Evolutionary conservation across 2,888 invertebrate species (phyloP), one percentile per base, ranked within the genome.

Genomic region (Barypeithes pellucidus): DNA sequence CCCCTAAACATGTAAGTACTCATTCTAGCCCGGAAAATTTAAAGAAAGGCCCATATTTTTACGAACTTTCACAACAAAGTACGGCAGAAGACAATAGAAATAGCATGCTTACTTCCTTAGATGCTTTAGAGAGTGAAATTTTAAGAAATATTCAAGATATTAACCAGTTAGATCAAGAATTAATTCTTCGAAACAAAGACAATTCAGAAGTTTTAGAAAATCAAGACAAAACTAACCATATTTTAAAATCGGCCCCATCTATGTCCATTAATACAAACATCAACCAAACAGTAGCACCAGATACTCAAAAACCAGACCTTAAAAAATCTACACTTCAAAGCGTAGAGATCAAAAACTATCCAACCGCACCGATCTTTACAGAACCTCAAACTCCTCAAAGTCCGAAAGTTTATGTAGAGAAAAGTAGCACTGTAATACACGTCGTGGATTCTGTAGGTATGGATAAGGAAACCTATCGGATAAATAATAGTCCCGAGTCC

Each of bases 401-500:
- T 60, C 76, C 76, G n/a, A 84, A 83, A 80, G 77, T 82, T 60
- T 83, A 84, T 41, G 82, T 85, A 18, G 85, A 85, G 77, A 86
- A 85, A 78, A 86, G 85, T 76, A 84, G 84, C 75, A 85, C 85
- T 1, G 85, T 85, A 1, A 85, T 85, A 50, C 84, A 85, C 77
- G 82, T 85, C 16, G 78, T 81, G 9, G 83, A 84, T 71, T 78
- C 78, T 45, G 76, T 78, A 62, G 77, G 77, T 39, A 71, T 78
- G 67, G 71, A 71, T 47, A 36, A 41, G 18, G 14, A 59, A 11
- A 65, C 45, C 18, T 3, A 66, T 16, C 43, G 61, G 18, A 70
- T 59, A 50, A 14, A 33, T 24, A 66, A 61, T 7, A 43, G 52
- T 43, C 73, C 73, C 7, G 71, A 71, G 0, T 57, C 72, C 9